Evolutionary conservation across 2,113 vertebrate species (phyloP).

Genomic region (Phrynosoma blainvillii): DNA sequence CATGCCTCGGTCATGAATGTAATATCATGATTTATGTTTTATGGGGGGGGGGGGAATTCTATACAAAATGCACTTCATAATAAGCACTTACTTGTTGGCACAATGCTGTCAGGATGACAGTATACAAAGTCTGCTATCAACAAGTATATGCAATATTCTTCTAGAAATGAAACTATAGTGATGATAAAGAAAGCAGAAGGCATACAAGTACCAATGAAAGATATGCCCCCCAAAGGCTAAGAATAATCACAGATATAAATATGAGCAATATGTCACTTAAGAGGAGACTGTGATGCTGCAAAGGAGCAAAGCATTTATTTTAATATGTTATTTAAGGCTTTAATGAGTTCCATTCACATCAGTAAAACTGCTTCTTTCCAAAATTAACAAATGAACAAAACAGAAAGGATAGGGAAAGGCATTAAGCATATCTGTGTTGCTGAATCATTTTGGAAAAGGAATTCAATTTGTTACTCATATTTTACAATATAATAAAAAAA

Average conservation of each 20-base stretch:
- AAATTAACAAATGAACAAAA: not conserved
- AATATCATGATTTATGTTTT: not conserved
- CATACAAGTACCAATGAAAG: not conserved
- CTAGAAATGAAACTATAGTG: not conserved
- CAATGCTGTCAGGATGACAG: not conserved
- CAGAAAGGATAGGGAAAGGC: not conserved
- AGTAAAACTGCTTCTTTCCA: not conserved
- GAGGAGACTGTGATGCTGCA: not conserved
- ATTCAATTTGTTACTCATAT: conserved; percentile 2
- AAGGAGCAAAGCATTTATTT: conserved; percentile 11
- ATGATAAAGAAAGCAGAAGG: not conserved
- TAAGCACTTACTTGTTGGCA: not conserved
- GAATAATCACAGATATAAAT: conserved; percentile 22
- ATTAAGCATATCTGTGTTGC: not conserved
- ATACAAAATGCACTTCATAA: not conserved
- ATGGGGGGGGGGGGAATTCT: not conserved
- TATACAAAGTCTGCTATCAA: not conserved
- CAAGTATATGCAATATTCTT: conserved; percentile 1
- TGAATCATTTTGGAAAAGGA: not conserved
- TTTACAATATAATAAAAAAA: not conserved
- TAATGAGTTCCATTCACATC: not conserved
- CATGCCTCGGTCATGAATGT: not conserved
- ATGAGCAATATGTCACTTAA: not conserved
- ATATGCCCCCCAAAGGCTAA: not conserved
- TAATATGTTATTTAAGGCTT: not conserved